Conservation (phyloP, 92 coral and sea anemone genomes). For the Zoanthus gigantus region DNA sequence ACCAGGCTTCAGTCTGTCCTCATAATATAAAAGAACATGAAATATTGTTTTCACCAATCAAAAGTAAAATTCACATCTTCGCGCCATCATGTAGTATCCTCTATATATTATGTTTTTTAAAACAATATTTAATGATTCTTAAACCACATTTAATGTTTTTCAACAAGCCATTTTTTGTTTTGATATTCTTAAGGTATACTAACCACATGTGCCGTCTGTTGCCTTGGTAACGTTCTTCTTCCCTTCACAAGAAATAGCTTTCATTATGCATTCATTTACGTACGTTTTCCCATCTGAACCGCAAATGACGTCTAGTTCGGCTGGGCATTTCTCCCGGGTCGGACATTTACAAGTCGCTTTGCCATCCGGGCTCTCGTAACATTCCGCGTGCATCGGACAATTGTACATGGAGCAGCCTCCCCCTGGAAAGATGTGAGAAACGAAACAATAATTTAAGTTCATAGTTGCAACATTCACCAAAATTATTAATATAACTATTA, state of each 20-base stretch:
- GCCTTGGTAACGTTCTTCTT: constrained; percentile 47
- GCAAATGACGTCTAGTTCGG: constrained; percentile 27
- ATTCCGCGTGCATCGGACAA: constrained; percentile 85
- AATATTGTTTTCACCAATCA: no score
- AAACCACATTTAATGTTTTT: no score
- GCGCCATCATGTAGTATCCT: no score
- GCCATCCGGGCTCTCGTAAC: constrained; percentile 83
- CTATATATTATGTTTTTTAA: no score
- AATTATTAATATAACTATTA: no score
- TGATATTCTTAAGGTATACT: background rate
- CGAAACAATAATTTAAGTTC: background rate
- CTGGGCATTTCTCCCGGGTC: constrained; percentile 68
- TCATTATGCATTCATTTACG: constrained; percentile 49
- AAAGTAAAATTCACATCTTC: no score
- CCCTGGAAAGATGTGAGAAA: constrained; percentile 47
- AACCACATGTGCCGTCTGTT: constrained; percentile 63
- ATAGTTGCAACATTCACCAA: background rate
- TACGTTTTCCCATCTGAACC: constrained; percentile 59
- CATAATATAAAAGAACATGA: no score
- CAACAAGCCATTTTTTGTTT: background rate
- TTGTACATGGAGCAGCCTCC: constrained; percentile 85
- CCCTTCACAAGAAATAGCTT: constrained; percentile 48
- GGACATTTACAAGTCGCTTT: constrained; percentile 94
- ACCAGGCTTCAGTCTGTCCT: no score
- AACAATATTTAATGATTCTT: no score